phyloP scores from a whole-genome alignment of 2,113 vertebrate genomes.

The Poeciliopsis turrubarensis region DNA sequence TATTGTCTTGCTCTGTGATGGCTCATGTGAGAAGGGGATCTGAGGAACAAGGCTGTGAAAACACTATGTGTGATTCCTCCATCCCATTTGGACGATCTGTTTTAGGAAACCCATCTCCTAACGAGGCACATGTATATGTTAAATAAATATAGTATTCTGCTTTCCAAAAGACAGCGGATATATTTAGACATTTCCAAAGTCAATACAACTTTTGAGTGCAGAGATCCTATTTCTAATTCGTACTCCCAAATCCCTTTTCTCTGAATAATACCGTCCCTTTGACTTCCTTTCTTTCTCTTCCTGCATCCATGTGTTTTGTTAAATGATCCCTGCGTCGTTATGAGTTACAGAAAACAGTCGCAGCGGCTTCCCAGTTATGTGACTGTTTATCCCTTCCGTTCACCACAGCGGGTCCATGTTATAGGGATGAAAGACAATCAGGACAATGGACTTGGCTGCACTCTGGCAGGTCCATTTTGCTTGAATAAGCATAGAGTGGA shows the following conservation, averaged over 20 bases:
- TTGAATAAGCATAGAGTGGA: slow-evolving; percentile 52
- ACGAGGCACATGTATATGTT: slow-evolving; percentile 30
- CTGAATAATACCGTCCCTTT: slow-evolving; percentile 52
- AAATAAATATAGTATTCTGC: slow-evolving; percentile 17
- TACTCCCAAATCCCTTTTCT: slow-evolving; percentile 53
- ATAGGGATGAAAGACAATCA: slow-evolving; percentile 57
- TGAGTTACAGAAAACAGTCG: slow-evolving; percentile 72
- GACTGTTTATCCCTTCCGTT: slow-evolving; percentile 66
- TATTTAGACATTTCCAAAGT: slow-evolving; percentile 63
- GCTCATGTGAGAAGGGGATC: neutral
- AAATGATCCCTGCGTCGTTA: slow-evolving; percentile 65
- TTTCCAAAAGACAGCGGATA: slow-evolving; percentile 50
- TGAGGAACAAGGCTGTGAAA: slow-evolving; percentile 14
- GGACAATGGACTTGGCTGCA: slow-evolving; percentile 65
- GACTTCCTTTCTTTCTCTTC: slow-evolving; percentile 53
- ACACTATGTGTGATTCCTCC: slow-evolving; percentile 5
- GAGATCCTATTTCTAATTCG: slow-evolving; percentile 62
- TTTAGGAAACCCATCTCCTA: slow-evolving; percentile 14
- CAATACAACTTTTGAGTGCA: slow-evolving; percentile 48
- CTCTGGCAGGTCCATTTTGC: slow-evolving; percentile 33
- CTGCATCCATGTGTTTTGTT: slow-evolving; percentile 72
- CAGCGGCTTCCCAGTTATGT: slow-evolving; percentile 70
- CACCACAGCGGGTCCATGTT: slow-evolving; percentile 64
- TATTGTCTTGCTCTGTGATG: neutral
- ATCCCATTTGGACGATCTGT: slow-evolving; percentile 32